These are phyloP conservation scores for Turnix velox DNA, from an alignment of 2,113 vertebrate genomes.

Conservation along the genomic window DNA sequence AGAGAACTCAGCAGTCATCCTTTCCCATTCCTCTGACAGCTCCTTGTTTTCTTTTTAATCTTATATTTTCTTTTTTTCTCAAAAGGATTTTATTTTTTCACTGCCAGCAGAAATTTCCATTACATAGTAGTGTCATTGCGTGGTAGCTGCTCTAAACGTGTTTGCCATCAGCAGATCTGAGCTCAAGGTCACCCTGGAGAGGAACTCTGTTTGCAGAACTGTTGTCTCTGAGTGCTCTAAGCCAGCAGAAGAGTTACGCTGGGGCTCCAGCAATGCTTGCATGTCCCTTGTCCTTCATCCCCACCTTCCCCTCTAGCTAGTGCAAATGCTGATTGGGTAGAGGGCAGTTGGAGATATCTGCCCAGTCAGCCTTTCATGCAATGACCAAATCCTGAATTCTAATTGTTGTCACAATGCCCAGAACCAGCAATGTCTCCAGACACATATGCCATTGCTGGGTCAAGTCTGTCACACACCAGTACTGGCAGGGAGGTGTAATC, in stretches of 20 bases:
- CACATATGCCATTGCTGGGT: background rate
- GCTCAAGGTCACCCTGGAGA: background rate
- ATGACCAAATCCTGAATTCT: background rate
- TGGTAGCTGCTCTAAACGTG: background rate
- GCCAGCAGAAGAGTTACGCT: background rate
- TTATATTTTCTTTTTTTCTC: background rate
- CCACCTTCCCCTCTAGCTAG: too few species aligned
- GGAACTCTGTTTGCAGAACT: background rate
- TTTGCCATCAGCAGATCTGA: background rate
- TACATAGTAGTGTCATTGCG: background rate
- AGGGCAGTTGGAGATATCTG: background rate
- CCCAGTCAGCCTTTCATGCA: accelerated
- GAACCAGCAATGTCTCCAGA: background rate
- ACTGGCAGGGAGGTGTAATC: background rate
- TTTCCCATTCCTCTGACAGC: background rate
- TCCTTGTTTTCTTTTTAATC: background rate
- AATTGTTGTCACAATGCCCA: accelerated
- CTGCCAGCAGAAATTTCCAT: background rate
- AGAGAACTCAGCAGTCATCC: background rate
- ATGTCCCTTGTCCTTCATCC: background rate
- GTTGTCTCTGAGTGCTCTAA: background rate
- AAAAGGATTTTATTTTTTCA: conserved; percentile 1
- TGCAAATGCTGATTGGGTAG: background rate
- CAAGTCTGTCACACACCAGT: background rate
- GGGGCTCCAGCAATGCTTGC: background rate